Conservation (phyloP, 2,797 vertebrate species). For the Phrynocephalus forsythii region DNA sequence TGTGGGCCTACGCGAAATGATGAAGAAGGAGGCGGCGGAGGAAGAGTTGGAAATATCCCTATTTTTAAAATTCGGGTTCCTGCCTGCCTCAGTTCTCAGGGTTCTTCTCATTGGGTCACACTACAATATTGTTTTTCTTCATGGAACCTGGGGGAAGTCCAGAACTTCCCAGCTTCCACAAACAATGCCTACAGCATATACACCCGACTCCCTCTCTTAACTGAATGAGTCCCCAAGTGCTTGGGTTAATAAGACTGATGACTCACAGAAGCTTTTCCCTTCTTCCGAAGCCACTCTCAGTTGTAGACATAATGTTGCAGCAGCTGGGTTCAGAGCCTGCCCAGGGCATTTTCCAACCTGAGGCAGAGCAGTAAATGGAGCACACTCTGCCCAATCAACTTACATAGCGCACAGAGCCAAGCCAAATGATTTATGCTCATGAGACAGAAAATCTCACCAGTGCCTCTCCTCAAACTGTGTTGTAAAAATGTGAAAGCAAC, state of each 20-base stretch:
- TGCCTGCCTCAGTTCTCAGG: conserved; percentile 27
- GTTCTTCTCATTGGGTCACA: conserved; percentile 8
- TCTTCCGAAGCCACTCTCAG: not conserved
- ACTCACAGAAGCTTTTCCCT: not conserved
- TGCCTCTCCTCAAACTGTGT: not conserved
- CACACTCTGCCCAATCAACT: not conserved
- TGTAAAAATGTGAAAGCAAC: not conserved
- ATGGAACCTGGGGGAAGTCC: conserved; percentile 20
- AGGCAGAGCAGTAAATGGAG: not conserved
- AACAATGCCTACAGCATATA: not conserved
- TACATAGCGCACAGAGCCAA: not conserved
- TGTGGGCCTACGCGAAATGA: conserved; percentile 29
- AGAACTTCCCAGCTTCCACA: not conserved
- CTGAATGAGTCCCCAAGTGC: not conserved
- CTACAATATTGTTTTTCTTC: conserved; percentile 12
- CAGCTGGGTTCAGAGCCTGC: not conserved
- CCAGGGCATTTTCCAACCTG: not conserved
- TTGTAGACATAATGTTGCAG: not conserved
- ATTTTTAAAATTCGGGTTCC: conserved; percentile 37
- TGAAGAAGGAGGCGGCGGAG: conserved; percentile 22
- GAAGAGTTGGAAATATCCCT: conserved; percentile 17
- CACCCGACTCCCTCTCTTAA: not conserved
- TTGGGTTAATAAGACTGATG: conserved; percentile 19
- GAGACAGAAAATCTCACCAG: not conserved
- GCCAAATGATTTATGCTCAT: not conserved